phyloP scores from a whole-genome alignment of 2,888 invertebrate species.

The Ceratothoa steindachneri region DNA sequence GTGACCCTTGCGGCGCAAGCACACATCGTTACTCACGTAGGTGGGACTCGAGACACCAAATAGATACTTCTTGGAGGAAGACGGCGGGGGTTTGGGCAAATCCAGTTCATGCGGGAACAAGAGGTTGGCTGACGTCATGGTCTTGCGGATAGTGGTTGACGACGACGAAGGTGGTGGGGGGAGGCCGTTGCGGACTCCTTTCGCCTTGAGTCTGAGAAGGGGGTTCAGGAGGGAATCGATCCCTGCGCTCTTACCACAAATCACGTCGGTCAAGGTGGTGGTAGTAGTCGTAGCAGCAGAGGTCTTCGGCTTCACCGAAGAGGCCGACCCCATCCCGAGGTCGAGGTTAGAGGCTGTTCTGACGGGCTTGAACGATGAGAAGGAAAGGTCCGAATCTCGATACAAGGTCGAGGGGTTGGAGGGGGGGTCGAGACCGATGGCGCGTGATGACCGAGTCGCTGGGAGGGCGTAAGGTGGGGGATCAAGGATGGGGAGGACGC shows the following conservation, averaged over 20 bases:
- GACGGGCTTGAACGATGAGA: conserved; percentile 36
- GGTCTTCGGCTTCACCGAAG: conserved; percentile 40
- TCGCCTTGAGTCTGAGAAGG: not conserved
- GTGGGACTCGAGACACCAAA: conserved; percentile 29
- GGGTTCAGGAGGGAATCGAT: conserved; percentile 1
- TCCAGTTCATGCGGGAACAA: conserved; percentile 3
- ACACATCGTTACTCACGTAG: conserved; percentile 44
- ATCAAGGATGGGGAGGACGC: not conserved
- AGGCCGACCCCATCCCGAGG: conserved; percentile 9
- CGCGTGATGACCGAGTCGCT: not conserved
- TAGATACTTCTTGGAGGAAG: conserved; percentile 20
- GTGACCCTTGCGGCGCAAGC: no score
- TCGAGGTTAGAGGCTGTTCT: conserved; percentile 2
- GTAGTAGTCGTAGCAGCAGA: conserved; percentile 12
- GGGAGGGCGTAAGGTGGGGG: not conserved
- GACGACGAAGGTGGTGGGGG: not conserved
- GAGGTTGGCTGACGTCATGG: conserved; percentile 14
- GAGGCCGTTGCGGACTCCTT: not conserved
- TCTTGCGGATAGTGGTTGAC: conserved; percentile 5
- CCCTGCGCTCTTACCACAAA: not conserved
- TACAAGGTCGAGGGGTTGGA: not conserved
- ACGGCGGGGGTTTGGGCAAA: conserved; percentile 9
- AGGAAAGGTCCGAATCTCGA: conserved; percentile 10
- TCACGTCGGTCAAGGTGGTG: conserved; percentile 10
- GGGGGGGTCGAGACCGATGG: not conserved